Evolutionary conservation across 2,797 vertebrate species (phyloP), one percentile per base, ranked within the genome.

Genomic region (Tragelaphus oryx): DNA sequence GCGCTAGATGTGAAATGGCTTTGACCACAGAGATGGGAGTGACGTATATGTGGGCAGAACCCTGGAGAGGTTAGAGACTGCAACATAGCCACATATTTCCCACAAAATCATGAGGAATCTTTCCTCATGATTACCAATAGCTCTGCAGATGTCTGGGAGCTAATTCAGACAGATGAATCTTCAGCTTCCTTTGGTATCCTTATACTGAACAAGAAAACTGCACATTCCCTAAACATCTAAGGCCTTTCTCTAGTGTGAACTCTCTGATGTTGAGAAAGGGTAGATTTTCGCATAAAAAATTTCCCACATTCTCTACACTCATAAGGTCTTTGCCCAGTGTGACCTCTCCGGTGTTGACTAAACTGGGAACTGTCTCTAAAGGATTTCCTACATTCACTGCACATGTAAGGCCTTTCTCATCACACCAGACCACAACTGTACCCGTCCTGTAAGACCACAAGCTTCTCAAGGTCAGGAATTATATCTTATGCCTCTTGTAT

Each of bases 341-440:
- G 85, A 18, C 54, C 71, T 78, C 59, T 95, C 26, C 71, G 71
- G 44, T 71, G 90, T 30, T 78, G 83, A 65, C 46, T 94, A 18
- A 86, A 80, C 10, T 94, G 87, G 17, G 71, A 94, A 62, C 81
- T 89, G 62, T 89, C 87, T 20, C 93, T 79, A 57, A 94, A 89
- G 2, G 68, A 65, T n/a, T 92, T 89, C 20, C 85, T 80, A 85
- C 91, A 62, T 11, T 92, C 90, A 22, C 50, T 76, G 44, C 79
- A 83, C 16, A 68, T 22, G 1, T 57, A 76, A 78, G 68, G 57
- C 68, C 57, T 92, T 44, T 80, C 89, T 20, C 89, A 41, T 33
- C 78, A 80, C n/a, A 55, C 12, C 50, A 80, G 50, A 54, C 50
- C 78, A 80, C 4, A 54, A 20, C 2, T 37, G 52, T 41, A 26